Evolutionary conservation across 1,140 invertebrate genomes (phyloP).

Genomic region (Pseudomyrmex pallidus): DNA sequence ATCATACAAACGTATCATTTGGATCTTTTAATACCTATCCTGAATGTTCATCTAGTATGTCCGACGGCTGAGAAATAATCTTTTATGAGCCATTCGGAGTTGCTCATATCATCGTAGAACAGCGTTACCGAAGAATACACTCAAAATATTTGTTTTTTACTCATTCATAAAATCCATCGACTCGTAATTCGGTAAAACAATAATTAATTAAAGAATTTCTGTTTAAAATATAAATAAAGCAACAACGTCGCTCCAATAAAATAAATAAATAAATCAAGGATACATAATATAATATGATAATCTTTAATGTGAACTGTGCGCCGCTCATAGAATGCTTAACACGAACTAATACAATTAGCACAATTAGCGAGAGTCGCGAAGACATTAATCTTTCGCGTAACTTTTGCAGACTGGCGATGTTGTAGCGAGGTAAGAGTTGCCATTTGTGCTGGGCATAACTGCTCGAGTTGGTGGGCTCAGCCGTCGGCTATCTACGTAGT

Average conservation of each 20-base stretch:
- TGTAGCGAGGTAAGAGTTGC: conserved; percentile 37
- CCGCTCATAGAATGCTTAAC: not conserved
- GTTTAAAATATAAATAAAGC: not conserved
- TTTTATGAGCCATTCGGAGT: conserved; percentile 24
- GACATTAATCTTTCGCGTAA: conserved; percentile 54
- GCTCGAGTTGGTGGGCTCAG: conserved; percentile 32
- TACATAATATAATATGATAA: conserved; percentile 5
- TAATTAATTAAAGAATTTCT: not conserved
- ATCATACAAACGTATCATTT: conserved; percentile 70
- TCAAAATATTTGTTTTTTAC: not conserved
- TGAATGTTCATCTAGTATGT: conserved; percentile 39
- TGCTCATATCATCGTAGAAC: conserved; percentile 38
- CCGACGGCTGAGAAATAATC: conserved; percentile 16
- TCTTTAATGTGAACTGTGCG: conserved; percentile 15
- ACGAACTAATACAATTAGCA: conserved; percentile 56
- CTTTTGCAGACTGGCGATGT: conserved; percentile 3
- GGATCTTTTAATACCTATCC: conserved; percentile 68
- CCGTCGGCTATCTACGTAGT: conserved; percentile 5
- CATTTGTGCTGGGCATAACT: conserved; percentile 58
- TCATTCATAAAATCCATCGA: not conserved
- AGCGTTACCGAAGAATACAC: conserved; percentile 7
- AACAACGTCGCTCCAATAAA: not conserved
- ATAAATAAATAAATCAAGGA: not conserved
- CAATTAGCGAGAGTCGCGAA: conserved; percentile 43
- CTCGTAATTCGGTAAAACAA: not conserved